Evolutionary conservation across 2,888 invertebrate genomes (phyloP).

Genomic region (Lysandra bellargus): DNA sequence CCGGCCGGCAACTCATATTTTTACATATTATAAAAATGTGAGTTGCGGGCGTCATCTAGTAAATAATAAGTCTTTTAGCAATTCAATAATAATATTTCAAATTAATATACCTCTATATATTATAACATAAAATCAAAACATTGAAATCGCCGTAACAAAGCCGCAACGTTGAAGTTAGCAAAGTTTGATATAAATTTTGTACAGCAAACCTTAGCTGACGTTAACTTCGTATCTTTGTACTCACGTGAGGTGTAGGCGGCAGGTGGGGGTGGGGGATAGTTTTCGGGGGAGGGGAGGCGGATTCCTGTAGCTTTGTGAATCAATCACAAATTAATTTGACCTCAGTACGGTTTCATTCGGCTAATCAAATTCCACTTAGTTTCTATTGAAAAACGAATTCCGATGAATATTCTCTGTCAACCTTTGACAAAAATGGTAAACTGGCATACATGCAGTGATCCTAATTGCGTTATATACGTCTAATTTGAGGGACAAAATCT

Average conservation of each 20-base stretch:
- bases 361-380: constrained; percentile 7
- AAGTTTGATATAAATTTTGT: constrained; percentile 76
- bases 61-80: not conserved
- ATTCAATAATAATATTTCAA: constrained; percentile 9
- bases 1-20: no score
- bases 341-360: constrained; percentile 52
- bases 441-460: not conserved
- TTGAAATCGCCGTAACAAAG: constrained; percentile 42
- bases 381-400: constrained; percentile 2
- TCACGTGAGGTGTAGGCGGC: constrained; percentile 55
- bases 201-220: constrained; percentile 72
- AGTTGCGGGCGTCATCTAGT: no score
- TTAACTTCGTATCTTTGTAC: constrained; percentile 75
- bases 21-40: no score
- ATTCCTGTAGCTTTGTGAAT: constrained; percentile 73
- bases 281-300: constrained; percentile 31
- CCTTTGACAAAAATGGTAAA: not conserved
- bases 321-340: constrained; percentile 74
- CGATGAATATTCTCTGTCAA: not conserved
- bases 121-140: not conserved
- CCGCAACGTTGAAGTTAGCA: constrained; percentile 51
- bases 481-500: not conserved
- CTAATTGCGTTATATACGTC: not conserved
- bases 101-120: not conserved
- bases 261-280: constrained; percentile 45